These are phyloP conservation scores for Brachyrhaphis roseni DNA, from an alignment of 2,797 vertebrate species.

Conservation along the genomic window DNA sequence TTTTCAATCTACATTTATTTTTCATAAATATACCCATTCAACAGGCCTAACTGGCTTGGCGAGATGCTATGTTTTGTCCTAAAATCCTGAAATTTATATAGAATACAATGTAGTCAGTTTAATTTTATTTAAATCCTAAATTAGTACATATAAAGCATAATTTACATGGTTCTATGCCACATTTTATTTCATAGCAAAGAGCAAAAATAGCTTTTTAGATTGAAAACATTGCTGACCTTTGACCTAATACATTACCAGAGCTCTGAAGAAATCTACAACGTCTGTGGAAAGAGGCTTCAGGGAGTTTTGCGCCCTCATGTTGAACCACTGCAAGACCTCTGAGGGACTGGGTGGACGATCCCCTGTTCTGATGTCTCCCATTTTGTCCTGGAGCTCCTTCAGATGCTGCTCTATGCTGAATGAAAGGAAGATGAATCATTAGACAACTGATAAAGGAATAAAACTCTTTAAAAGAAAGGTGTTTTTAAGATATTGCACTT, in stretches of 20 bases:
- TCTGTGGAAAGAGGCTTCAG: slow-evolving; percentile 79
- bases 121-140: neutral
- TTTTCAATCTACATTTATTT: neutral
- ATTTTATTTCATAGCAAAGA: neutral
- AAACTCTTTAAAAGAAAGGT: neutral
- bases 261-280: slow-evolving; percentile 87
- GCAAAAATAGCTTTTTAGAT: neutral
- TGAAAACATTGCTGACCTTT: neutral
- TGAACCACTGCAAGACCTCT: slow-evolving; percentile 88
- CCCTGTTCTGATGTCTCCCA: slow-evolving; percentile 78
- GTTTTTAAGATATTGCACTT: neutral
- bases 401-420: slow-evolving; percentile 88
- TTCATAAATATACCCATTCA: neutral
- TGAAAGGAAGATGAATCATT: slow-evolving; percentile 25
- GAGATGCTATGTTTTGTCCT: neutral
- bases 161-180: neutral
- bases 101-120: neutral
- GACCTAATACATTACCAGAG: slow-evolving; percentile 82
- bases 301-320: slow-evolving; percentile 71
- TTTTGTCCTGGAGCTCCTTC: slow-evolving; percentile 85
- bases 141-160: neutral
- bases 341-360: slow-evolving; percentile 80
- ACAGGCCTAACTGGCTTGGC: neutral
- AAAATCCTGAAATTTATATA: neutral
- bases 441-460: slow-evolving; percentile 5